Evolutionary conservation across 2,113 vertebrate species (phyloP).

Genomic region (Sylvia atricapilla): DNA sequence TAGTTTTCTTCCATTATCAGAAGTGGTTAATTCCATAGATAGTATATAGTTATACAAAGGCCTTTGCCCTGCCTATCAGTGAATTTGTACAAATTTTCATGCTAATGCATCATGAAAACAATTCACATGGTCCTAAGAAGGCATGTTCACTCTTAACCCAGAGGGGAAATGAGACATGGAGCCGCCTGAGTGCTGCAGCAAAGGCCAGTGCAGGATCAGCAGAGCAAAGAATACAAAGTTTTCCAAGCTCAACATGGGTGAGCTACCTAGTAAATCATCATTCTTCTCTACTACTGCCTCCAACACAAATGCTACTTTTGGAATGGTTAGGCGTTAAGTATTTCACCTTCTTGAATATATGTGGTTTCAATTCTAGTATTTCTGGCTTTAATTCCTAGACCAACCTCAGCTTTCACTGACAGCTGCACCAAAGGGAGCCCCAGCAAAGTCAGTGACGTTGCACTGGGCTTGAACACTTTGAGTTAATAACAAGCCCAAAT

Average conservation of each 20-base stretch:
- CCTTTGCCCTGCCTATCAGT: neutral
- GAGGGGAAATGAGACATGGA: neutral
- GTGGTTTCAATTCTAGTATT: neutral
- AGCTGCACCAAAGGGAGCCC: neutral
- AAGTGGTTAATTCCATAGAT: neutral
- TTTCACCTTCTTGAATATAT: neutral
- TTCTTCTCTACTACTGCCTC: neutral
- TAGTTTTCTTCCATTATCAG: neutral
- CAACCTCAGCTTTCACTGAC: neutral
- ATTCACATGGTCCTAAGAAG: neutral
- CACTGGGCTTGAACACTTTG: neutral
- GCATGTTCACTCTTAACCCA: neutral
- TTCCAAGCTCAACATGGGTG: neutral
- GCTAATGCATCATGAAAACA: neutral
- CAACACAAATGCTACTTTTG: neutral
- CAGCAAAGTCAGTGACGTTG: neutral
- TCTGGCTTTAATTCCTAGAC: neutral
- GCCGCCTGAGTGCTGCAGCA: neutral
- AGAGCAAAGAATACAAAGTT: neutral
- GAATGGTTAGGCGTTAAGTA: neutral
- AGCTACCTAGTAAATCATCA: neutral
- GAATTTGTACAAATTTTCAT: neutral
- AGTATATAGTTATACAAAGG: neutral
- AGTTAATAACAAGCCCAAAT: neutral
- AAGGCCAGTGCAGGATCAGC: neutral